Evolutionary conservation across 2,113 vertebrate species (phyloP).

Genomic region (Ranitomeya variabilis): DNA sequence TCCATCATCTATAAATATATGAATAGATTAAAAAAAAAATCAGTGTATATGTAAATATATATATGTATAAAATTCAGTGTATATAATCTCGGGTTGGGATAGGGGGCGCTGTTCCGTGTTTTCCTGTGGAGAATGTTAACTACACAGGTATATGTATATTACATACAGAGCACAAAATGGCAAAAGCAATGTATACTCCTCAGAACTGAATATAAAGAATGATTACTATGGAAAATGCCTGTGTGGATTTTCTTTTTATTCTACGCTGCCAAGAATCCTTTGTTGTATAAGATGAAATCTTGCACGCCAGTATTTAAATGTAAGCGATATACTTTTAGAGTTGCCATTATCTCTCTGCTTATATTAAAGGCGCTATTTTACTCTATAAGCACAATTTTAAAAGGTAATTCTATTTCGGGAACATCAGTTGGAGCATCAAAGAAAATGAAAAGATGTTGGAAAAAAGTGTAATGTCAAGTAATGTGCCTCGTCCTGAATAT

Average conservation of each 20-base stretch:
- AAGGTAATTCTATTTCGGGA: background rate
- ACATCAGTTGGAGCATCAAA: background rate
- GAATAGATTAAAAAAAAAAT: slow-evolving; percentile 42
- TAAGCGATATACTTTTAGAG: background rate
- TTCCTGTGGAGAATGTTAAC: slow-evolving; percentile 54
- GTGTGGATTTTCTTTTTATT: background rate
- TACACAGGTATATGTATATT: slow-evolving; percentile 72
- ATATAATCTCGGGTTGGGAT: slow-evolving; percentile 51
- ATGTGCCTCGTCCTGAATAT: background rate
- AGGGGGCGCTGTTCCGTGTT: slow-evolving; percentile 45
- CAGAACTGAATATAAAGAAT: slow-evolving; percentile 78
- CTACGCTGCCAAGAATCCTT: background rate
- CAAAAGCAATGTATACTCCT: slow-evolving; percentile 81
- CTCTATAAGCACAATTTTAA: background rate
- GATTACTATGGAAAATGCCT: slow-evolving; percentile 60
- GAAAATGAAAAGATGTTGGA: background rate
- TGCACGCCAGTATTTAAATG: background rate
- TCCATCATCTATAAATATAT: slow-evolving; percentile 59
- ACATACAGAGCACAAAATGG: slow-evolving; percentile 84
- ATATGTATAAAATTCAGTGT: slow-evolving; percentile 56
- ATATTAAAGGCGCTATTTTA: background rate
- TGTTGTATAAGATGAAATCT: background rate
- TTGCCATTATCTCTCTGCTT: background rate
- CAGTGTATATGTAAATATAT: slow-evolving; percentile 55
- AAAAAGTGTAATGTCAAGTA: background rate